phyloP scores from a whole-genome alignment of 2,797 vertebrate genomes.

The Leptatherina wallacei region DNA sequence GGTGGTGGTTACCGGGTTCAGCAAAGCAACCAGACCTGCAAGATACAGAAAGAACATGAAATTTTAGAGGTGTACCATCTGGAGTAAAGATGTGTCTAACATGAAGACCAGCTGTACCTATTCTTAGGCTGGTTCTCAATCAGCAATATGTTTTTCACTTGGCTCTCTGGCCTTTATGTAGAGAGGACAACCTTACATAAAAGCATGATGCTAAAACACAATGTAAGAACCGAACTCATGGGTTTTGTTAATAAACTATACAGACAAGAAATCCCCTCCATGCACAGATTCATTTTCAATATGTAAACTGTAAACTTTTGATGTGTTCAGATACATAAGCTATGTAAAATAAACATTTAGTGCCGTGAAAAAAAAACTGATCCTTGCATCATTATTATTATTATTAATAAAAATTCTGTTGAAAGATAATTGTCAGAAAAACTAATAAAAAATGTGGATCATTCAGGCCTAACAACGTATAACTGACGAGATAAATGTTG shows the following conservation, averaged over 20 bases:
- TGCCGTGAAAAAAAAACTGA: neutral
- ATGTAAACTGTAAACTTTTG: neutral
- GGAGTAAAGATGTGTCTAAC: constrained; percentile 11
- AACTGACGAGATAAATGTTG: neutral
- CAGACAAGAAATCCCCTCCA: neutral
- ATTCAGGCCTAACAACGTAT: neutral
- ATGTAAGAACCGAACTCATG: constrained; percentile 3
- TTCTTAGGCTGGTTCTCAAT: constrained; percentile 18
- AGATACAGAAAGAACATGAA: constrained; percentile 38
- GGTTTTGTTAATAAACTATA: neutral
- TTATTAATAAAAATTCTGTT: constrained; percentile 1
- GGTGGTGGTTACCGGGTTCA: constrained; percentile 21
- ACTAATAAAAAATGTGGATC: neutral
- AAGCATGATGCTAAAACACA: neutral
- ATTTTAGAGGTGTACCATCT: constrained; percentile 25
- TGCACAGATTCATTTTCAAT: neutral
- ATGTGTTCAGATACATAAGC: neutral
- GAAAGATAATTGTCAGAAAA: neutral
- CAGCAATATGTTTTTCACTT: constrained; percentile 43
- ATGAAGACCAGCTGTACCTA: neutral
- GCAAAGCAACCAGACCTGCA: constrained; percentile 49
- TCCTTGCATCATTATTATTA: neutral
- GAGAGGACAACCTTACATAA: neutral
- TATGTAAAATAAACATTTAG: neutral
- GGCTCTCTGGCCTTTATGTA: neutral